Evolutionary conservation across 1,140 invertebrate species (phyloP).

Genomic region (Drosophila miranda): DNA sequence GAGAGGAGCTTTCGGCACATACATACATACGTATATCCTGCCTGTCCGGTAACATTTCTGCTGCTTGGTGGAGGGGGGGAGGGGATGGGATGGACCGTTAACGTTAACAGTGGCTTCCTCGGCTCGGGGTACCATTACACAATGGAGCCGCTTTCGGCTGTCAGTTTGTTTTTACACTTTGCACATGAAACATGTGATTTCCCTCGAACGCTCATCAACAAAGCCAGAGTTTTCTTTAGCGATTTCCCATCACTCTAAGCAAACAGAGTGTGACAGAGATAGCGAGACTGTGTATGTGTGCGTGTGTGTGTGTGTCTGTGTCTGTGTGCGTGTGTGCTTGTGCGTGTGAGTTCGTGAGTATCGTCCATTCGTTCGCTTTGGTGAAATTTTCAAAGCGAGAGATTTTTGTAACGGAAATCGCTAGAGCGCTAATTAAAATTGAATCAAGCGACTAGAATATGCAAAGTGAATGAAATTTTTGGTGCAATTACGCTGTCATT

Average conservation of each 20-base stretch:
- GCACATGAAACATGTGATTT: slow-evolving; percentile 80
- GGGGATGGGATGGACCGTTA: not conserved
- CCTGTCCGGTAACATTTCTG: not conserved
- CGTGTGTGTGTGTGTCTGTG: slow-evolving; percentile 28
- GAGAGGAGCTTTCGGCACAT: slow-evolving; percentile 22
- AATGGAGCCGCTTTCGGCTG: slow-evolving; percentile 17
- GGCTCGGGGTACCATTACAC: not conserved
- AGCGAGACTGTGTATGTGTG: slow-evolving; percentile 22
- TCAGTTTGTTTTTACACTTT: slow-evolving; percentile 80
- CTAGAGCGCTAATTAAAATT: slow-evolving; percentile 47
- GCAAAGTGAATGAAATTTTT: not conserved
- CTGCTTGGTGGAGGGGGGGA: not conserved
- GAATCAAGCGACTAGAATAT: slow-evolving; percentile 13
- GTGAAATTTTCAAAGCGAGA: slow-evolving; percentile 30
- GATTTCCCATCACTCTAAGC: slow-evolving; percentile 32
- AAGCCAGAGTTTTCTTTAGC: slow-evolving; percentile 70
- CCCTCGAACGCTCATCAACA: slow-evolving; percentile 53
- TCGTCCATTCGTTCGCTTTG: slow-evolving; percentile 33
- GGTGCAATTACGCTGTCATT: not conserved
- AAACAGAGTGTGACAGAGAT: not conserved
- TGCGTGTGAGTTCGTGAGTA: slow-evolving; percentile 34
- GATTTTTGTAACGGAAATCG: slow-evolving; percentile 54
- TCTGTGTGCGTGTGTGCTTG: too few relatives aligned
- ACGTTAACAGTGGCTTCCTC: slow-evolving; percentile 5
- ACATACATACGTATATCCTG: not conserved